Percentiles rank a stretch among this genome's conserved stretches.
Conservation (phyloP, 2,113 vertebrate genomes). For the Cichladusa arquata region DNA sequence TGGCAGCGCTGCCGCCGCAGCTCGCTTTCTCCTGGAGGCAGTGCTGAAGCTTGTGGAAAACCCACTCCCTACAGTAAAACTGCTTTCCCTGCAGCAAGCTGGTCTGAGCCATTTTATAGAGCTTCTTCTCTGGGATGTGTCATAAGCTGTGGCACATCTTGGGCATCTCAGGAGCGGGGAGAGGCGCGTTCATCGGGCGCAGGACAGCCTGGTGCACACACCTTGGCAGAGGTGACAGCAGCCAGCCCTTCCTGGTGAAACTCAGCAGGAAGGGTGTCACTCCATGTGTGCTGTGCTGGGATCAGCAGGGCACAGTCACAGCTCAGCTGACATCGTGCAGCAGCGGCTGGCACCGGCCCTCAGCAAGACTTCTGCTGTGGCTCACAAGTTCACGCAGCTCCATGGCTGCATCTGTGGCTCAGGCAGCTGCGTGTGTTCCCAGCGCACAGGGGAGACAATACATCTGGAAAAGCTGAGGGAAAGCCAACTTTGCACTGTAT, state of each 20-base stretch:
- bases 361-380: constrained; percentile 9
- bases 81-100: constrained; percentile 96
- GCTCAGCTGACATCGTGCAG: constrained; percentile 57
- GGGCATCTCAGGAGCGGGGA: neutral
- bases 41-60: constrained; percentile 98
- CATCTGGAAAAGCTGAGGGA: constrained; percentile 70
- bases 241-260: neutral
- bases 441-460: constrained; percentile 44
- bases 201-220: neutral
- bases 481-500: constrained; percentile 40
- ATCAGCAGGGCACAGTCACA: neutral
- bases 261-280: constrained; percentile 27
- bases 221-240: neutral
- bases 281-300: constrained; percentile 6
- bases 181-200: neutral
- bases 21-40: constrained; percentile 96
- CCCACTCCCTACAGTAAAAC: constrained; percentile 98
- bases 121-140: constrained; percentile 74
- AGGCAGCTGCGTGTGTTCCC: constrained; percentile 39
- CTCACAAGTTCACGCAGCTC: constrained; percentile 57
- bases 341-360: neutral
- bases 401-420: constrained; percentile 65
- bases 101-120: constrained; percentile 90
- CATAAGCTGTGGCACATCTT: constrained; percentile 71
- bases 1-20: constrained; percentile 73